A percentile compares a stretch with the other conserved stretches of the same genome.
Evolutionary conservation across 2,888 invertebrate genomes (phyloP).

Genomic region (Mythimna lalbum): DNA sequence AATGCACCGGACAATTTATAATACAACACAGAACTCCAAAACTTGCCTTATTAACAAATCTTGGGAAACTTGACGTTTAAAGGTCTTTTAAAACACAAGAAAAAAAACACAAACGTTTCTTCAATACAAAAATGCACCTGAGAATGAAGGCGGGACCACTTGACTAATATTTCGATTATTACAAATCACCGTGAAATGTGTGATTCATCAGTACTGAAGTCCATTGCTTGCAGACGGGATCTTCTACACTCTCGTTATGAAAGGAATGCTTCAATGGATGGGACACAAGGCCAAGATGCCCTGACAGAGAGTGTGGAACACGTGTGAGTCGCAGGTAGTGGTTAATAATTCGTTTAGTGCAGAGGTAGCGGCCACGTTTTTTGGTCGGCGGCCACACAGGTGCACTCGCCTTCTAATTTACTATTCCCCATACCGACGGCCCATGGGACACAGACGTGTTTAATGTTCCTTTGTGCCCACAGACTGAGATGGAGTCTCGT

Average conservation of each 20-base stretch:
- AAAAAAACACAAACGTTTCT: constrained; percentile 86
- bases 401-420: constrained; percentile 87
- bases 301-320: constrained; percentile 56
- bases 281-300: constrained; percentile 28
- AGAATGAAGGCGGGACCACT: constrained; percentile 90
- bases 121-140: constrained; percentile 90
- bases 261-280: constrained; percentile 69
- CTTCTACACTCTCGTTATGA: not conserved
- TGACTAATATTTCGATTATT: constrained; percentile 89
- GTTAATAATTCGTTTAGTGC: constrained; percentile 90
- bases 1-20: constrained; percentile 27
- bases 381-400: constrained; percentile 87
- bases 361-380: constrained; percentile 88
- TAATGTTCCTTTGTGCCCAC: constrained; percentile 81
- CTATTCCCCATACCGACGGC: constrained; percentile 84
- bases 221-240: constrained; percentile 63
- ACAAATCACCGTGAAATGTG: constrained; percentile 78
- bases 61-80: constrained; percentile 86
- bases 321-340: constrained; percentile 86
- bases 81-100: constrained; percentile 85
- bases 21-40: constrained; percentile 61
- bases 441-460: constrained; percentile 76
- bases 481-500: constrained; percentile 67
- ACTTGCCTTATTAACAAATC: constrained; percentile 85
- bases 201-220: constrained; percentile 39